Evolutionary conservation across 2,797 vertebrate genomes (phyloP).

Genomic region (Ibycter americanus): DNA sequence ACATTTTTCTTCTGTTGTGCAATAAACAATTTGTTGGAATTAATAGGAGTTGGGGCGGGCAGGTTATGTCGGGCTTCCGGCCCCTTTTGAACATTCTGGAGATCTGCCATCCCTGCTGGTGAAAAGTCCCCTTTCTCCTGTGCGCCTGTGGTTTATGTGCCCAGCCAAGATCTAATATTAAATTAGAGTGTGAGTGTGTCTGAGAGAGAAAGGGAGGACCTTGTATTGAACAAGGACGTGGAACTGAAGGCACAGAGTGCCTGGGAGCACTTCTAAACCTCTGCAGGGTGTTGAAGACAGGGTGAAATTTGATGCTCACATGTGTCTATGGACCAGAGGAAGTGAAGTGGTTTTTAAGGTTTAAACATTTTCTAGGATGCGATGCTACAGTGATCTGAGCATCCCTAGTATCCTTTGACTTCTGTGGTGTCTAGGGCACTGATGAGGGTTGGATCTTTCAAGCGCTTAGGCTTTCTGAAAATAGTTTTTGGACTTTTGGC

Average conservation of each 20-base stretch:
- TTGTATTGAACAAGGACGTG: background rate
- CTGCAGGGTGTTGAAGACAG: background rate
- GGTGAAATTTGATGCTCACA: background rate
- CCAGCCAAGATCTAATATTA: background rate
- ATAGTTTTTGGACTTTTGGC: background rate
- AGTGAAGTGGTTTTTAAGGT: background rate
- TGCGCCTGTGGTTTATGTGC: background rate
- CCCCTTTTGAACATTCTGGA: conserved; percentile 61
- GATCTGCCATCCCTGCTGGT: conserved; percentile 55
- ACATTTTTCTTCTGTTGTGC: conserved; percentile 61
- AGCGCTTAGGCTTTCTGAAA: background rate
- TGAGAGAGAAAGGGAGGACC: background rate
- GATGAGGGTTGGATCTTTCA: background rate
- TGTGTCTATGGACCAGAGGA: background rate
- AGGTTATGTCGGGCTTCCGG: conserved; percentile 39
- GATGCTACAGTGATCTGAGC: background rate
- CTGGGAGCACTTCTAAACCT: background rate
- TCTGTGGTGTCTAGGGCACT: background rate
- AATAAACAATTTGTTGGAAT: conserved; percentile 75
- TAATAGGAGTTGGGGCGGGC: conserved; percentile 50
- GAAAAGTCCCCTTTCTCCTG: conserved; percentile 12
- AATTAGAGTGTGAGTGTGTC: background rate
- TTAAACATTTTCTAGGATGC: background rate
- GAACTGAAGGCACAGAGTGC: background rate
- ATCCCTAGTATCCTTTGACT: background rate